Conservation (phyloP, 2,797 vertebrate species). For the Falco berigora region DNA sequence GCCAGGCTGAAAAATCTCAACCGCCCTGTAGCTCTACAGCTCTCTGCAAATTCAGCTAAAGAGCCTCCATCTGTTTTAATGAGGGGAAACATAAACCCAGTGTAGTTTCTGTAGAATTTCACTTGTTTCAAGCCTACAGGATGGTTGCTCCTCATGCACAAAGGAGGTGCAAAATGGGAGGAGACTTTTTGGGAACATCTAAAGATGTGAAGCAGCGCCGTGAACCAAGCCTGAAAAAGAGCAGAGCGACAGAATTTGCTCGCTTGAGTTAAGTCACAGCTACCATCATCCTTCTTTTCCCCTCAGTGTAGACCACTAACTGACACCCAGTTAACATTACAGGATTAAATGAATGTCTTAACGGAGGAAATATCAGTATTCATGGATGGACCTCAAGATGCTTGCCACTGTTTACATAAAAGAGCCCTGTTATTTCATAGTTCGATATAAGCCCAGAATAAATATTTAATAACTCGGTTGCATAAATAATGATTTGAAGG, state of each 20-base stretch:
- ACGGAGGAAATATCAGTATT: background rate
- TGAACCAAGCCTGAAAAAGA: background rate
- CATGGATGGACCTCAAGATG: background rate
- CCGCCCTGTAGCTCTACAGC: background rate
- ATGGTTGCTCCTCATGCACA: background rate
- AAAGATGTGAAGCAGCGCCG: background rate
- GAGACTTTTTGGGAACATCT: background rate
- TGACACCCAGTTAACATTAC: background rate
- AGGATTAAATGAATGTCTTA: background rate
- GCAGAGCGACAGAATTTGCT: background rate
- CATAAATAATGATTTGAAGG: constrained; percentile 38
- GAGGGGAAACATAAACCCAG: background rate
- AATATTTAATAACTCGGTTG: constrained; percentile 49
- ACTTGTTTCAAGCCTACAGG: background rate
- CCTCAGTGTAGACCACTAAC: background rate
- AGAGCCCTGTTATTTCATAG: constrained; percentile 4
- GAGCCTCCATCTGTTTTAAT: background rate
- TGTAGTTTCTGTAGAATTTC: background rate
- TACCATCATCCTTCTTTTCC: background rate
- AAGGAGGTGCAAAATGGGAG: background rate
- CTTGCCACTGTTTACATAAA: constrained; percentile 12
- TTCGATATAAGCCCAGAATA: constrained; percentile 11
- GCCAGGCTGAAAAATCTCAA: background rate
- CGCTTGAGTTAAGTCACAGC: background rate
- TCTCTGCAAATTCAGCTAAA: background rate